phyloP scores from a whole-genome alignment of 2,888 invertebrate species.

The Cryptocheilus praepositus region DNA sequence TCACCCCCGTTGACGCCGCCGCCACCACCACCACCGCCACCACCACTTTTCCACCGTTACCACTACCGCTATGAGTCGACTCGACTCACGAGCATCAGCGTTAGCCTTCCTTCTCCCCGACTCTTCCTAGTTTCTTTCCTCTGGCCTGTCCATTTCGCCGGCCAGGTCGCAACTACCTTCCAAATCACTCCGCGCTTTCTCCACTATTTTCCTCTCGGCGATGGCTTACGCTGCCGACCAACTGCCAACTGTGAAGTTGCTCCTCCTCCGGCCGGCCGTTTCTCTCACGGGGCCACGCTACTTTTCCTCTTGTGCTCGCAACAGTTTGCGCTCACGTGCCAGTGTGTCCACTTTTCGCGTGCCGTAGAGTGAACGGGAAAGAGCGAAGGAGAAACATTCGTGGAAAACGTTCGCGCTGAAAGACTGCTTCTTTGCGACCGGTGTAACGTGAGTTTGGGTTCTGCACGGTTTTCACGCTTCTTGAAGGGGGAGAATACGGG shows the following conservation, averaged over 20 bases:
- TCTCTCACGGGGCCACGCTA: conserved; percentile 1
- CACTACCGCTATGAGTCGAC: not conserved
- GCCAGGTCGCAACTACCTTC: conserved; percentile 38
- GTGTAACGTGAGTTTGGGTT: no score
- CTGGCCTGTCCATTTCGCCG: not conserved
- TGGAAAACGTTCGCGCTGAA: no score
- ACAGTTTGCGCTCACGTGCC: no score
- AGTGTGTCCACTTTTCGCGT: no score
- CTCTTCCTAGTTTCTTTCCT: not conserved
- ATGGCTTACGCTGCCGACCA: conserved; percentile 33
- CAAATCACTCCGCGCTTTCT: conserved; percentile 45
- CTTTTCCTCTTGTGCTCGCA: not conserved
- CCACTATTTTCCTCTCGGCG: conserved; percentile 33
- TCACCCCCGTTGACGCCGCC: not conserved
- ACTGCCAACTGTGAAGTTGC: conserved; percentile 28
- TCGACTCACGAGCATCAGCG: not conserved
- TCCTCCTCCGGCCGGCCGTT: conserved; percentile 6
- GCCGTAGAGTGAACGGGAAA: no score
- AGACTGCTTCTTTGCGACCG: no score
- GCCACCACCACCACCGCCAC: not conserved
- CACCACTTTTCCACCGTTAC: not conserved
- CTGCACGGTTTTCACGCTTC: no score
- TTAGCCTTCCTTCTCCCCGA: not conserved
- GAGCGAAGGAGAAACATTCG: no score
- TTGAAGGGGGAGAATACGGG: no score